Base-by-base conservation (phyloP, 2,113 vertebrate genomes). In the Lepisosteus oculatus region DNA sequence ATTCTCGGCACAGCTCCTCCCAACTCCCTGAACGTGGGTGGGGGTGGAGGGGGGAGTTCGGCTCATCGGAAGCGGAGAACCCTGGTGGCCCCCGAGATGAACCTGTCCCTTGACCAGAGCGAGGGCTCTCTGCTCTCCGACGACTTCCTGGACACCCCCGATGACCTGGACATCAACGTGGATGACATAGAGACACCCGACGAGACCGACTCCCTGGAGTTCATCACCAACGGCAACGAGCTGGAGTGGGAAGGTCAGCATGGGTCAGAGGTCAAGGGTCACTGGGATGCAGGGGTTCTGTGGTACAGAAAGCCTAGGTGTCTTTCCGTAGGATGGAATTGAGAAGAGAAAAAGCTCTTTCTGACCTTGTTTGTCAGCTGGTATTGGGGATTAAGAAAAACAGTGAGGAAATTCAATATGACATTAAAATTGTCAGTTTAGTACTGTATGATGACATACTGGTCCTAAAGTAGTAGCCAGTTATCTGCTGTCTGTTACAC, bases 161-260 rank as follows among this genome's bases (percentile, higher is more conserved):
- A 99, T 0, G 97, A 98, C 84, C 90, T 99, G 80, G 97, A 99
- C 77, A 98, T 99, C 3, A 98, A 99, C 0, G 94, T 99, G 44
- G 97, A 99, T 0, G 97, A 99, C 71, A 97, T 99, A 0, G 97
- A 99, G 56, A 99, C 97, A 0, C 97, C 97, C 0, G 97, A 99
- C 0, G 97, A 99, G 81, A 97, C 95, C 0, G 97, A 99, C 78
- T 99, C 97, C 0, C 90, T 99, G 0, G 97, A 99, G 77, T 98
- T 97, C 77, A 90, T 98, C 76, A 95, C 94, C 0, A 98, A 95
- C 0, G 95, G 96, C 45, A 97, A 97, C 0, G 97, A 99, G 9
- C 81, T 99, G 72, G 97, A 99, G 75, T 99, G 97, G 97, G 97
- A 99, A 90, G 97, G 97, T 98, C 61, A 87, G 93, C 90, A 92